A percentile compares a stretch with the other conserved stretches of the same genome.
phyloP scores from a whole-genome alignment of 2,888 invertebrate species.

The Thyatira batis region DNA sequence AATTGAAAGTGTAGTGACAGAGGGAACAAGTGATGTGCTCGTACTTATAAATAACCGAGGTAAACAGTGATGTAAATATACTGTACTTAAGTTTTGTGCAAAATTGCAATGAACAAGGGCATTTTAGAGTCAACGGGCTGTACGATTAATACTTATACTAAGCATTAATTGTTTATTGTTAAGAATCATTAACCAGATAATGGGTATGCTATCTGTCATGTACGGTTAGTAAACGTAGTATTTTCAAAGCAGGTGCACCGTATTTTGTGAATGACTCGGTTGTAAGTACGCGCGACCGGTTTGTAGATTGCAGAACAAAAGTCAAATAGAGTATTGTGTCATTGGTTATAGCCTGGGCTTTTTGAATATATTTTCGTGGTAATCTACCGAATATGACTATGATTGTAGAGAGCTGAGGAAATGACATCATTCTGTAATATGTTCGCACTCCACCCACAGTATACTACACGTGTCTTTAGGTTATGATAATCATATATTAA shows the following conservation, averaged over 20 bases:
- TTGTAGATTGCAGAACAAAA: conserved; percentile 55
- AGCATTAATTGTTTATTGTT: conserved; percentile 9
- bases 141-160: conserved; percentile 1
- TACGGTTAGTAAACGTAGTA: conserved; percentile 28
- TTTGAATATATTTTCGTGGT: conserved; percentile 31
- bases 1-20: conserved; percentile 52
- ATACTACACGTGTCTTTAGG: conserved; percentile 58
- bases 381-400: conserved; percentile 55
- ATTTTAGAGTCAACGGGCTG: conserved; percentile 43
- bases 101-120: conserved; percentile 51
- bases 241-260: conserved; percentile 49
- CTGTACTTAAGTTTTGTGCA: conserved; percentile 30
- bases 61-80: conserved; percentile 43
- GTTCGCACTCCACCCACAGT: conserved; percentile 69
- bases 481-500: conserved; percentile 35
- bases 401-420: conserved; percentile 55
- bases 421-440: conserved; percentile 74
- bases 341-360: conserved; percentile 45
- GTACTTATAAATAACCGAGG: conserved; percentile 46
- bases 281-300: conserved; percentile 51
- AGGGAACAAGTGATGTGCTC: conserved; percentile 53
- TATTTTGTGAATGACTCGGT: conserved; percentile 59
- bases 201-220: conserved; percentile 21
- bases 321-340: conserved; percentile 56
- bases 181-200: conserved; percentile 9